Conservation (phyloP, 1,140 invertebrate species). For the Linepithema humile region DNA sequence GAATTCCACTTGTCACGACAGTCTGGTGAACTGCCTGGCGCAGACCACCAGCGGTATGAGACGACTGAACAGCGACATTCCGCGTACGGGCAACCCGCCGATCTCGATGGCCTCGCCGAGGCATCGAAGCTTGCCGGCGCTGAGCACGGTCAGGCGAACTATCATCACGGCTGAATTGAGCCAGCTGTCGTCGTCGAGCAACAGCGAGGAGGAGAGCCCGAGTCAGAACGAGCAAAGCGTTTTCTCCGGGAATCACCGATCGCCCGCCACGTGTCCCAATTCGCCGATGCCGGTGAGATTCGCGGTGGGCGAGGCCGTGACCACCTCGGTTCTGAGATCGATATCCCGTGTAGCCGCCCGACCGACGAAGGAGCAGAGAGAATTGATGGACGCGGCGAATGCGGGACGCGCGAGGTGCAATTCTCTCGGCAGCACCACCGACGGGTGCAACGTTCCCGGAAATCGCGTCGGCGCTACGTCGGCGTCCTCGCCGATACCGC, state of each 20-base stretch:
- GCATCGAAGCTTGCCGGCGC: slow-evolving; percentile 80
- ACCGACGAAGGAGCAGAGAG: slow-evolving; percentile 58
- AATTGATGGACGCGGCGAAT: slow-evolving; percentile 53
- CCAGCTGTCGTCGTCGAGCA: slow-evolving; percentile 41
- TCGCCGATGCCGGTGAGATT: slow-evolving; percentile 86
- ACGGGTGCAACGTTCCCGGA: slow-evolving; percentile 55
- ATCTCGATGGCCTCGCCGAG: slow-evolving; percentile 76
- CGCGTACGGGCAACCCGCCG: slow-evolving; percentile 70
- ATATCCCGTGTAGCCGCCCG: slow-evolving; percentile 36
- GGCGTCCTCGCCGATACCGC: slow-evolving; percentile 80
- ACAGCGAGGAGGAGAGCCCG: slow-evolving; percentile 53
- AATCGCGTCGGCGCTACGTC: slow-evolving; percentile 66
- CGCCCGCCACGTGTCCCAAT: slow-evolving; percentile 78
- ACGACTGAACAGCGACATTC: slow-evolving; percentile 81
- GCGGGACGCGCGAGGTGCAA: slow-evolving; percentile 79
- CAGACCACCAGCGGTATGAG: slow-evolving; percentile 74
- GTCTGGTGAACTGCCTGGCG: slow-evolving; percentile 62
- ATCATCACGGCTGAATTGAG: slow-evolving; percentile 37
- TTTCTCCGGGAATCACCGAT: slow-evolving; percentile 65
- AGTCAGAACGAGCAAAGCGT: neutral
- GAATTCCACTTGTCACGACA: slow-evolving; percentile 59
- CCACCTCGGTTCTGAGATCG: slow-evolving; percentile 75
- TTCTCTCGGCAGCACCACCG: slow-evolving; percentile 78
- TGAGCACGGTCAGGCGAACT: slow-evolving; percentile 63
- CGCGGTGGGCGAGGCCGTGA: slow-evolving; percentile 88